phyloP scores from a whole-genome alignment of 2,113 vertebrate genomes.

The Vombatus ursinus region DNA sequence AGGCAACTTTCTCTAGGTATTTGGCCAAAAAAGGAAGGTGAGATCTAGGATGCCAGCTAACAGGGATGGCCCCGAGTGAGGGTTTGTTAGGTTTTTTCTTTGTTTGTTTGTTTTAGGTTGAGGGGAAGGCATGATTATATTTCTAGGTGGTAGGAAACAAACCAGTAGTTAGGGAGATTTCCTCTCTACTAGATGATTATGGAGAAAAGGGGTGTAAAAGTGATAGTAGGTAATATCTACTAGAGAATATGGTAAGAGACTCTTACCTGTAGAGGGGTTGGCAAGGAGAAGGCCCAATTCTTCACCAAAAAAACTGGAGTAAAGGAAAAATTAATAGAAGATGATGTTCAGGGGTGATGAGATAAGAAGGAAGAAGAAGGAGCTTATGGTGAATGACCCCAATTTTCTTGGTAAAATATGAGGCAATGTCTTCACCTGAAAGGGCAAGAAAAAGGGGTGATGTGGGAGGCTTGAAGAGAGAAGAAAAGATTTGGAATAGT shows the following conservation, averaged over 20 bases:
- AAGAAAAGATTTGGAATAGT: neutral
- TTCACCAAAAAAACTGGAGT: neutral
- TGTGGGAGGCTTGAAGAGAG: neutral
- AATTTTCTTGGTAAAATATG: neutral
- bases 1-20: neutral
- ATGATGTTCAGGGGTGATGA: neutral
- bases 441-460: neutral
- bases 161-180: neutral
- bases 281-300: neutral
- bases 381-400: neutral
- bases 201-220: neutral
- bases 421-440: neutral
- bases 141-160: neutral
- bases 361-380: neutral
- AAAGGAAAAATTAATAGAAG: neutral
- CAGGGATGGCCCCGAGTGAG: neutral
- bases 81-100: neutral
- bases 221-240: neutral
- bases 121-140: neutral
- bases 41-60: neutral
- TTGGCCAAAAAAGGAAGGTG: neutral
- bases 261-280: neutral
- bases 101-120: neutral
- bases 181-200: neutral
- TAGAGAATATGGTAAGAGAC: neutral